Evolutionary conservation across 2,888 invertebrate species (phyloP), one percentile per base, ranked within the genome.

Genomic region (Diaperis boleti): DNA sequence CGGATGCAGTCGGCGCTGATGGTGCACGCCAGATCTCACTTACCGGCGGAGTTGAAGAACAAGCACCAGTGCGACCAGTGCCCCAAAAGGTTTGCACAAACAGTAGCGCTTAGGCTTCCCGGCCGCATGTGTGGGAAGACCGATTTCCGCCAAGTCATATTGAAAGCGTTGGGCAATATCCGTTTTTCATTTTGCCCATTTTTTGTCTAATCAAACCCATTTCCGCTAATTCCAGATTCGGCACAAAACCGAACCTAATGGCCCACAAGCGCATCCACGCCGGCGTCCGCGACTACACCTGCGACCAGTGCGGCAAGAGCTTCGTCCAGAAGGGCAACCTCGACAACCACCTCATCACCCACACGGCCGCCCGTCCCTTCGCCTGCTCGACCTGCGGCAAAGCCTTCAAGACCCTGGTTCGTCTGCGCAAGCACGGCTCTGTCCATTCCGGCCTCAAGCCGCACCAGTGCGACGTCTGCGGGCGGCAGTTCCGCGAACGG

Each of bases 401-500:
- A 74, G 78, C 85, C 69, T 87, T 87, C 73, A 87, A 86, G 76
- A 86, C 86, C 1, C 79, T 84, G 15, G 76, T 86, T 44, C 83
- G 85, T 66, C 76, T 87, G 62, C 82, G 82, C 52, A 86, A 86
- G 74, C 88, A 88, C 71, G 83, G 83, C 59, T 83, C 83, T 5
- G 84, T 87, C 14, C 88, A 88, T 75, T 79, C 80, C 4, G 86
- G 86, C 0, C 81, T 84, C 1, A 88, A 87, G 73, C 86, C 87
- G 0, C 86, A 86, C 73, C 84, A 85, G 71, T 88, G 88, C 70
- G 85, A 86, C 54, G 84, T 85, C 22, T 88, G 88, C 70, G 86
- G 86, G 0, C 79, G 86, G 66, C 83, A 84, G 47, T 89, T 89
- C 72, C 82, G 91, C 6, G 86, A 92, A 65, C 86, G 89, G 52